These are phyloP conservation scores for Pampus argenteus DNA, from an alignment of 2,797 vertebrate genomes.

Conservation along the genomic window DNA sequence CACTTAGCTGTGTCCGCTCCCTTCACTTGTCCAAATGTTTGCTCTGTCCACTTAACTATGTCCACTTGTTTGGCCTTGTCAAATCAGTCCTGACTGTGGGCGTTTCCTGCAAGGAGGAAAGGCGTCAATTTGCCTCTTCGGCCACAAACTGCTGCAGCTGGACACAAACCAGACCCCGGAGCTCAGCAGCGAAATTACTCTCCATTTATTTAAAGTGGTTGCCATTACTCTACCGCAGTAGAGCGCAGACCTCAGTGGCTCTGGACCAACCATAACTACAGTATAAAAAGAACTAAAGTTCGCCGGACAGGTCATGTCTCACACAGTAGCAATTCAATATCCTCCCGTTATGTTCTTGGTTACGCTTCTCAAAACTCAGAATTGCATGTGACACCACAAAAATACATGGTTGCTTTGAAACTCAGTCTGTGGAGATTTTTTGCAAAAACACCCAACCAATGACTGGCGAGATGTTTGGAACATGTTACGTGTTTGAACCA, in stretches of 20 bases:
- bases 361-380: slow-evolving; percentile 79
- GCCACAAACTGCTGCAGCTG: slow-evolving; percentile 79
- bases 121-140: slow-evolving; percentile 80
- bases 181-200: slow-evolving; percentile 69
- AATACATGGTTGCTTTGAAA: slow-evolving; percentile 82
- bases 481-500: slow-evolving; percentile 56
- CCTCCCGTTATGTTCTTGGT: slow-evolving; percentile 79
- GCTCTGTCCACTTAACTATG: slow-evolving; percentile 72
- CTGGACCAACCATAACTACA: slow-evolving; percentile 76
- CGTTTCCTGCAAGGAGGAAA: slow-evolving; percentile 66
- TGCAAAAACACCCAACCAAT: slow-evolving; percentile 58
- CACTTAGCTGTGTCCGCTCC: slow-evolving; percentile 64
- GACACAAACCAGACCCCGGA: slow-evolving; percentile 73
- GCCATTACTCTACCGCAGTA: slow-evolving; percentile 70
- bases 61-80: slow-evolving; percentile 71
- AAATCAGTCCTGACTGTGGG: slow-evolving; percentile 59
- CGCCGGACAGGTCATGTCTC: slow-evolving; percentile 83
- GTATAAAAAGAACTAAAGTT: slow-evolving; percentile 80
- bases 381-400: slow-evolving; percentile 80
- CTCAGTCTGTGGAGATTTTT: slow-evolving; percentile 54
- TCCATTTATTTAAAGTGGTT: slow-evolving; percentile 81
- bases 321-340: slow-evolving; percentile 82
- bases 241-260: slow-evolving; percentile 72
- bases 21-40: slow-evolving; percentile 70
- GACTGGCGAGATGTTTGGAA: slow-evolving; percentile 62